Conservation (phyloP, 2,888 invertebrate genomes). For the Limnephilus lunatus region DNA sequence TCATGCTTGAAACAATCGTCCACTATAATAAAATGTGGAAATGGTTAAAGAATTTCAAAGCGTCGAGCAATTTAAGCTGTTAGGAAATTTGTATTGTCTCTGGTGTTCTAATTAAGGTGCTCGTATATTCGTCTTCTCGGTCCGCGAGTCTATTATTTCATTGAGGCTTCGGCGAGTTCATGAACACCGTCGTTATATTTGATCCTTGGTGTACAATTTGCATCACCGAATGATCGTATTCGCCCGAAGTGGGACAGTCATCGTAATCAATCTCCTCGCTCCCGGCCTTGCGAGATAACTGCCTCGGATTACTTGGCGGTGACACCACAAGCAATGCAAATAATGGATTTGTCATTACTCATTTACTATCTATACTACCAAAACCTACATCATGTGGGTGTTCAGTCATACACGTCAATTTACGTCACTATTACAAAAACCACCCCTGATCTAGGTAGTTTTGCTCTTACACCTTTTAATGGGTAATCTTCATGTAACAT, state of each 20-base stretch:
- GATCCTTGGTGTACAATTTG: neutral
- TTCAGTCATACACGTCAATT: neutral
- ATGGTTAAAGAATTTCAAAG: neutral
- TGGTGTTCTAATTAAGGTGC: neutral
- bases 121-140: neutral
- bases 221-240: neutral
- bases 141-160: neutral
- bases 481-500: neutral
- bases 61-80: neutral
- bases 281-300: constrained; percentile 14
- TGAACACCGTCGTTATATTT: neutral
- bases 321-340: neutral
- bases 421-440: neutral
- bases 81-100: neutral
- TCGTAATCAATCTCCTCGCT: constrained; percentile 7
- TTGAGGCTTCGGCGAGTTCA: neutral
- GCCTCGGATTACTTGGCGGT: neutral
- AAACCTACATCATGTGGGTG: neutral
- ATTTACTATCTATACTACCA: neutral
- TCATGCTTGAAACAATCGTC: neutral
- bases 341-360: neutral
- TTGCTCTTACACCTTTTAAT: neutral
- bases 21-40: neutral
- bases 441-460: too few relatives aligned
- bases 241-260: neutral